These are phyloP conservation scores for Macrotrachela quadricornifera DNA, from an alignment of 1,140 invertebrate species.

Conservation along the genomic window DNA sequence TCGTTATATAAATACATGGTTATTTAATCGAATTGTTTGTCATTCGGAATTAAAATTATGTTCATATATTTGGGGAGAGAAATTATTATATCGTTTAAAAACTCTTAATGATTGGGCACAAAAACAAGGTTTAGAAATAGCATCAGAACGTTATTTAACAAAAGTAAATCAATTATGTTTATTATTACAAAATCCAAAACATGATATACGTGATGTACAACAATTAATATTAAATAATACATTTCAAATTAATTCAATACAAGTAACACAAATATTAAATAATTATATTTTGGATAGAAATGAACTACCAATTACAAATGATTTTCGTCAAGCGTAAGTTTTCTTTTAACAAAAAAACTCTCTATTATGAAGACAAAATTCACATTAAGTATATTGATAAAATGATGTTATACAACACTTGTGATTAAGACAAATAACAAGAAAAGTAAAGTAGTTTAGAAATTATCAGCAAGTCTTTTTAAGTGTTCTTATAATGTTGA, in stretches of 20 bases:
- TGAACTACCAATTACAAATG: slow-evolving; percentile 35
- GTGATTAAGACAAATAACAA: too few species aligned
- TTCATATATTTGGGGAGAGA: slow-evolving; percentile 48
- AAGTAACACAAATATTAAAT: slow-evolving; percentile 50
- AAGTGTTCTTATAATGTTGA: too few species aligned
- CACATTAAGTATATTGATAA: too few species aligned
- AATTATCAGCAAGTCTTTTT: too few species aligned
- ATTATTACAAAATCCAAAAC: slow-evolving; percentile 49
- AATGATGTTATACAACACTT: too few species aligned
- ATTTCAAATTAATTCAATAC: slow-evolving; percentile 87
- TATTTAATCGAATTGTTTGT: slow-evolving; percentile 60
- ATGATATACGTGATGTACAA: slow-evolving; percentile 44
- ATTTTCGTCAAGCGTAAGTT: not conserved
- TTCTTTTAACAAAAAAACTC: too few species aligned
- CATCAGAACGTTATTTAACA: slow-evolving; percentile 86
- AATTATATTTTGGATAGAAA: slow-evolving; percentile 52
- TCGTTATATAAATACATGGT: slow-evolving; percentile 83
- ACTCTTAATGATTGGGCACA: slow-evolving; percentile 81
- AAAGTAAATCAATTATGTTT: slow-evolving; percentile 48
- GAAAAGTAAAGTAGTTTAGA: too few species aligned
- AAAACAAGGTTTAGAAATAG: slow-evolving; percentile 79
- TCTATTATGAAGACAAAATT: too few species aligned
- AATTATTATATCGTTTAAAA: slow-evolving; percentile 52
- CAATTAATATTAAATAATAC: slow-evolving; percentile 79
- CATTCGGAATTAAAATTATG: slow-evolving; percentile 29